Evolutionary conservation across 35 echinoderm and acorn worm species (phyloP).

Genomic region (Nesometra sesokonis): DNA sequence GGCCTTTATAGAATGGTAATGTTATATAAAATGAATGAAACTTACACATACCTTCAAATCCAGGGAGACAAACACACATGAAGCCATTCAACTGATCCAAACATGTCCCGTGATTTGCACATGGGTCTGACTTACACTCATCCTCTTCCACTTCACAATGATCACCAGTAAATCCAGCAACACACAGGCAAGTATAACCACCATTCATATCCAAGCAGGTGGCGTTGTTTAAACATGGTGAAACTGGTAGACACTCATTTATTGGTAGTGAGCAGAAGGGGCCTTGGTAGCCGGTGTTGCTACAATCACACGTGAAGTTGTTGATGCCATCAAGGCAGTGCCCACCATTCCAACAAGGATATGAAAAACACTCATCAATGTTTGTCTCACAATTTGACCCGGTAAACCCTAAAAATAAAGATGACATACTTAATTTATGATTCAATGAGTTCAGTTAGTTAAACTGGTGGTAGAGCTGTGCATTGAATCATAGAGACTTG

Average conservation of each 20-base stretch:
- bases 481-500: no score
- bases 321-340: neutral
- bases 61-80: conserved; percentile 39
- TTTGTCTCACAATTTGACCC: neutral
- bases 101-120: conserved; percentile 48
- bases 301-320: conserved; percentile 7
- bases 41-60: conserved; percentile 31
- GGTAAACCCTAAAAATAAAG: neutral
- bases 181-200: conserved; percentile 42
- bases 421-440: no score
- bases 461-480: no score
- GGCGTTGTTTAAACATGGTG: conserved; percentile 36
- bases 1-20: no score
- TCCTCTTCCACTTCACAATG: conserved; percentile 56
- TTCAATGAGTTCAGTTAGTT: no score
- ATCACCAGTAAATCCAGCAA: conserved; percentile 47
- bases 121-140: conserved; percentile 47
- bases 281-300: neutral
- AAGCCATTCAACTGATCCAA: conserved; percentile 34
- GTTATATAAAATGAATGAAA: neutral
- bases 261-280: neutral
- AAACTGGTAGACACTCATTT: neutral
- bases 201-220: conserved; percentile 44
- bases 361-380: neutral
- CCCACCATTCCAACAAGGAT: conserved; percentile 1